These are phyloP conservation scores for Puma concolor DNA, from an alignment of 2,113 vertebrate species.

Conservation along the genomic window DNA sequence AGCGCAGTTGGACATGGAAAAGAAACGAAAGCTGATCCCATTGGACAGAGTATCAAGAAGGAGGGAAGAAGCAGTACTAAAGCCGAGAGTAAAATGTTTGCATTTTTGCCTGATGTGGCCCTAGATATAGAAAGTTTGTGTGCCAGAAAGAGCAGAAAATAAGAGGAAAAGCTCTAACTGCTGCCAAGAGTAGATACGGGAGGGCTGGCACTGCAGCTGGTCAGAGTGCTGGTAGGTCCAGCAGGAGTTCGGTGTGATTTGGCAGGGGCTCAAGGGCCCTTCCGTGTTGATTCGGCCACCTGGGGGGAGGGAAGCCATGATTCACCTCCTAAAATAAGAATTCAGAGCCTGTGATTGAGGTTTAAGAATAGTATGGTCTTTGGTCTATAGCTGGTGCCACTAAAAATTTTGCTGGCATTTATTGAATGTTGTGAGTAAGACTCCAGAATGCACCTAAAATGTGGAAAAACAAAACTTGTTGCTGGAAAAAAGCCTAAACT, in stretches of 20 bases:
- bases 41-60: neutral
- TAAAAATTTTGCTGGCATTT: constrained; percentile 54
- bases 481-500: constrained; percentile 72
- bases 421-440: constrained; percentile 64
- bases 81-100: neutral
- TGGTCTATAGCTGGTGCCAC: constrained; percentile 52
- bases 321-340: constrained; percentile 32
- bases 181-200: neutral
- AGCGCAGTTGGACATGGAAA: neutral
- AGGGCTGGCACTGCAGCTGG: neutral
- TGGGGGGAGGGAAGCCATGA: neutral
- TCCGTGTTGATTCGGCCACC: neutral
- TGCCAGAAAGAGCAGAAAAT: neutral
- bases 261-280: neutral
- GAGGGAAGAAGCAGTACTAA: neutral
- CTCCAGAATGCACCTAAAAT: constrained; percentile 74
- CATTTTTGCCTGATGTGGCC: neutral
- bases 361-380: constrained; percentile 46
- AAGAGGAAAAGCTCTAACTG: neutral
- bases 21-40: neutral
- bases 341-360: neutral
- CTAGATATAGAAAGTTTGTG: neutral
- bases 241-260: neutral
- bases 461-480: constrained; percentile 73
- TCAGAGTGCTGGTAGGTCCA: neutral